Percentiles rank a stretch among this genome's conserved stretches.
Conservation (phyloP, 2,888 invertebrate genomes). For the Polymixis lichenea region DNA sequence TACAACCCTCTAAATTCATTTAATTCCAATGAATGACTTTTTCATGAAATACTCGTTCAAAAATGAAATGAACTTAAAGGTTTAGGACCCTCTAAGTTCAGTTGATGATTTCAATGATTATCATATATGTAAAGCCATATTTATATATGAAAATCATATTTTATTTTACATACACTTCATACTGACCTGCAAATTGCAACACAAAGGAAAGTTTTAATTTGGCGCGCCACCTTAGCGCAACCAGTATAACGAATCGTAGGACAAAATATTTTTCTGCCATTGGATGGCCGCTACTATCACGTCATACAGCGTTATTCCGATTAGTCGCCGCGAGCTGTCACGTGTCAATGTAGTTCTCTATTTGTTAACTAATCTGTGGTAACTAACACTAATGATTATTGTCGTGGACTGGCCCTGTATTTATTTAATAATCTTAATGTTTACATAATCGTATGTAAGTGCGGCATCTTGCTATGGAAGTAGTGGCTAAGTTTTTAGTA, state of each 20-base stretch:
- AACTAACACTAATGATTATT: conserved; percentile 42
- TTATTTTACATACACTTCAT: too few relatives aligned
- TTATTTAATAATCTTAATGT: conserved; percentile 57
- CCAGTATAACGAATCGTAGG: not conserved
- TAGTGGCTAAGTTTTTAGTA: conserved; percentile 51
- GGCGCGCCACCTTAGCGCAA: too few relatives aligned
- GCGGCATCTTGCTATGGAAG: conserved; percentile 75
- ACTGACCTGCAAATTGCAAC: too few relatives aligned
- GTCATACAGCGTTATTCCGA: conserved; percentile 1
- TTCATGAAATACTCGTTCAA: too few relatives aligned
- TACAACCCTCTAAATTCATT: too few relatives aligned
- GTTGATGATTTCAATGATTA: too few relatives aligned
- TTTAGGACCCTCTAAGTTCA: too few relatives aligned
- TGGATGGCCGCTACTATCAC: not conserved
- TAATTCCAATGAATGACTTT: too few relatives aligned
- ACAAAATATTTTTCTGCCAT: not conserved
- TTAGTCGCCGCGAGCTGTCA: not conserved
- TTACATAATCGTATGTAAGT: conserved; percentile 49
- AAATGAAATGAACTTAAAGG: too few relatives aligned
- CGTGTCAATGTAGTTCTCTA: conserved; percentile 19
- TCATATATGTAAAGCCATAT: too few relatives aligned
- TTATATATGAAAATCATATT: too few relatives aligned
- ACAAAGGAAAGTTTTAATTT: too few relatives aligned
- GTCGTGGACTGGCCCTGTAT: conserved; percentile 60
- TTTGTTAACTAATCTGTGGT: conserved; percentile 28